Evolutionary conservation across 2,888 invertebrate species (phyloP), one percentile per base, ranked within the genome.

Genomic region (Cheilosia soror): DNA sequence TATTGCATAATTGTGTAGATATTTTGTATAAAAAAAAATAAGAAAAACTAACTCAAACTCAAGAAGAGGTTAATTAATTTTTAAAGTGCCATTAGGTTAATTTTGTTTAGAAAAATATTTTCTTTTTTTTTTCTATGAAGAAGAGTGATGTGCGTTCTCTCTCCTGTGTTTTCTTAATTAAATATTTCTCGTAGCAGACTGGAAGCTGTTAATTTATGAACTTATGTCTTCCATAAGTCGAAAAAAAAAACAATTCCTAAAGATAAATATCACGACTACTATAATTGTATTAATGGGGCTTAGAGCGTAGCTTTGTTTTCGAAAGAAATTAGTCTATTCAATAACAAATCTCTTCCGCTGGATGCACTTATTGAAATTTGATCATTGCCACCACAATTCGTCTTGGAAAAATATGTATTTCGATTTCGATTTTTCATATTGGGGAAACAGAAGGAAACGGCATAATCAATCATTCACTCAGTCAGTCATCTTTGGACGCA

Each of bases 1-100:
- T 49, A 78, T 60, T 68, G 37, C 76, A 58, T 68, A 68, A 60
- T 60, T 76, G 37, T 78, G 62, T 72, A 83, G 66, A 83, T 83
- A 80, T 80, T 77, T 79, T 79, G 66, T 83, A 60, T 65, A 79
- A 62, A 82, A 15, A 58, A 69, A 76, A 76, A 27, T 20, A 71
- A 78, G 37, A 49, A 49, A 66, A 47, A 51, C 13, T 5, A 69
- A 80, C 20, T 47, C 58, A 65, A 57, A 77, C 73, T 78, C 73
- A 73, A 47, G 25, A 31, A 68, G 66, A 77, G 79, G 68, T 83
- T 79, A 79, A 83, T 79, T 83, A 73, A 79, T 75, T 84, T 81
- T 76, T 68, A 83, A 84, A 84, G 79, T 84, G 83, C 83, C 83
- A 84, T 84, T 79, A 84, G 83, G 79, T 84, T 84, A 84, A 83